Evolutionary conservation across 2,888 invertebrate species (phyloP).

Genomic region (Leucoma salicis): DNA sequence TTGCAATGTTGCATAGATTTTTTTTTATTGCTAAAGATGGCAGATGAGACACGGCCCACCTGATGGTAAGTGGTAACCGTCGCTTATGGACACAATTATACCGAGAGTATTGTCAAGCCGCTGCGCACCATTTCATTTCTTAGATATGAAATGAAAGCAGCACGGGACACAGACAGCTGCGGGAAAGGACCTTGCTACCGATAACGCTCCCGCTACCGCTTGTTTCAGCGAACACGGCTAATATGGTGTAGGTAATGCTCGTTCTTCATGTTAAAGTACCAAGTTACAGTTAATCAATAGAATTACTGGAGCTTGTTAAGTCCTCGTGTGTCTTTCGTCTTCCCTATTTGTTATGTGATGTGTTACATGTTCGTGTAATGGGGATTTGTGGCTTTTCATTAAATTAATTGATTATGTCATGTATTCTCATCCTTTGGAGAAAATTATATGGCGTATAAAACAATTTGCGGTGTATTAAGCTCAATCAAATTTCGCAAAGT

Average conservation of each 20-base stretch:
- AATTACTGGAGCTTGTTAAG: conserved; percentile 20
- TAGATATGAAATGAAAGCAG: no score
- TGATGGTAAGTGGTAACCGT: neutral
- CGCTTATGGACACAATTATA: neutral
- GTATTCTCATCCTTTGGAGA: no score
- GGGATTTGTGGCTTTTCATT: conserved; percentile 17
- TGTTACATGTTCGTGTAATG: conserved; percentile 4
- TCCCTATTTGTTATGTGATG: conserved; percentile 1
- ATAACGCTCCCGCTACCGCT: neutral
- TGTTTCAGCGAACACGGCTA: conserved; percentile 1
- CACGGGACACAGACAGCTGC: no score
- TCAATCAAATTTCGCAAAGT: no score
- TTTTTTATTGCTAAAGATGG: no score
- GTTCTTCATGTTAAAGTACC: conserved; percentile 13
- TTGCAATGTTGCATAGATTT: no score
- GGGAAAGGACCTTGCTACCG: no score
- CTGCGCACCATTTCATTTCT: neutral
- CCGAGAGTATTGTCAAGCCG: no score
- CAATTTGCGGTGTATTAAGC: no score
- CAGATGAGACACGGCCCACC: no score
- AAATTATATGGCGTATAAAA: no score
- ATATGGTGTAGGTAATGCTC: conserved; percentile 20
- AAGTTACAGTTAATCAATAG: conserved; percentile 21
- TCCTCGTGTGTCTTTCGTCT: conserved; percentile 9
- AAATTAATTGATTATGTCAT: no score